Percentiles rank a stretch among this genome's conserved stretches.
Evolutionary conservation across 1,140 invertebrate genomes (phyloP).

Genomic region (Trichonephila inaurata): DNA sequence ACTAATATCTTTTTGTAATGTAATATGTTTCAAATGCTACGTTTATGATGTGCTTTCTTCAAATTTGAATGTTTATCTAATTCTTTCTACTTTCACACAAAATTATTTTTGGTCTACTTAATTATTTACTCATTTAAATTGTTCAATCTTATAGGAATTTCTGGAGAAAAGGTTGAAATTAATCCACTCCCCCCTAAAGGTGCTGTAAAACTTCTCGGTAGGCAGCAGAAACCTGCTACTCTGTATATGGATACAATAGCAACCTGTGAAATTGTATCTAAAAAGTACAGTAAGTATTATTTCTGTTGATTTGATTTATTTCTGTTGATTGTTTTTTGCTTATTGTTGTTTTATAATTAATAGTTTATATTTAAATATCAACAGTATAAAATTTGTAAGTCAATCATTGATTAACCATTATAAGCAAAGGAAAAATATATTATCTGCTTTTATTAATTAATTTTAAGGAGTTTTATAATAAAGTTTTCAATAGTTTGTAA

Average conservation of each 20-base stretch:
- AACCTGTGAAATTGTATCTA: slow-evolving; percentile 90
- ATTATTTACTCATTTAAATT: neutral
- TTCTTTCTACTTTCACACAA: no score
- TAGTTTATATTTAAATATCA: no score
- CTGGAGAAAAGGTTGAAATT: slow-evolving; percentile 94
- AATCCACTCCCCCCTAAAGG: slow-evolving; percentile 88
- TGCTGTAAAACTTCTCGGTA: slow-evolving; percentile 86
- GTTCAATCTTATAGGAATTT: slow-evolving; percentile 84
- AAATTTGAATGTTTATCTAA: no score
- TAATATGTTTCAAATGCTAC: no score
- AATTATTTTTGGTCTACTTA: neutral
- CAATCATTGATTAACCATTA: no score
- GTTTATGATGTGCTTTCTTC: no score
- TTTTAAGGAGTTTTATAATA: no score
- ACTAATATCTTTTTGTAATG: no score
- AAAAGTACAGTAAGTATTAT: slow-evolving; percentile 79
- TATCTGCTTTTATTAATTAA: no score
- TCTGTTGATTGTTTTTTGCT: neutral
- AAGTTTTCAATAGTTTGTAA: neutral
- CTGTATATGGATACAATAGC: slow-evolving; percentile 92
- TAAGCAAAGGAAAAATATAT: no score
- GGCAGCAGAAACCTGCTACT: slow-evolving; percentile 86
- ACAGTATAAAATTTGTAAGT: no score
- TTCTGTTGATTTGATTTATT: neutral
- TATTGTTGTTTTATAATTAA: no score